Evolutionary conservation across 2,888 invertebrate species (phyloP), one percentile per base, ranked within the genome.

Genomic region (Ormyrus pomaceus): DNA sequence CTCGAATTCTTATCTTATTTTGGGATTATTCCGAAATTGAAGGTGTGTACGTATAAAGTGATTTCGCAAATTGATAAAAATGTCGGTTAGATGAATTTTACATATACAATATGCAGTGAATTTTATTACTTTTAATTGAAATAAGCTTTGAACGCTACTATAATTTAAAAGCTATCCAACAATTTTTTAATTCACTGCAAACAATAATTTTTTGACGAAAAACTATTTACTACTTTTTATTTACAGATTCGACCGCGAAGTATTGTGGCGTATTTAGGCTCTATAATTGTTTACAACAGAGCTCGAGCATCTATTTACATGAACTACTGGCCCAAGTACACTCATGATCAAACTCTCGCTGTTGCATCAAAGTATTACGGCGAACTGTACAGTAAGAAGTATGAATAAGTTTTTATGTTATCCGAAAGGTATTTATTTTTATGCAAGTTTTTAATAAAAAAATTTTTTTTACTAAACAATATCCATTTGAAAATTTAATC

Each of bases 221-320:
- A 19, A 19, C 2, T 19, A 19, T 19, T 19, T 19, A 19, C 19
- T 19, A 19, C 19, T 19, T 19, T 19, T 19, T 19, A 19, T 50
- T 64, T 62, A 50, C 77, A 89, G 56, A 77, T 89, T 6, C 91
- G 92, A 0, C 91, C 91, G 7, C 88, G 91, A 3, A 89, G 90
- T 51, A 85, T 92, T n/a, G 89, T 92, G n/a, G 91, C 92, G 7
- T 92, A 91, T 83, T 89, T 92, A n/a, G 91, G 93, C 71, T 94
- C 93, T 34, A 92, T 93, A 78, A 87, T 94, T 65, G 91, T 93
- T 86, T 94, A 93, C 86, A 94, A 92, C 85, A 91, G 94, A 6
- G 89, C 92, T 55, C 92, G 94, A 83, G 93, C 94, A 6, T 92
- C 92, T 46, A 91, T 93, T 68, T 84, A 91, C 74, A 86, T 93